Percentiles rank a stretch among this genome's conserved stretches.
Conservation (phyloP, 1,140 invertebrate genomes). For the Spodoptera frugiperda region DNA sequence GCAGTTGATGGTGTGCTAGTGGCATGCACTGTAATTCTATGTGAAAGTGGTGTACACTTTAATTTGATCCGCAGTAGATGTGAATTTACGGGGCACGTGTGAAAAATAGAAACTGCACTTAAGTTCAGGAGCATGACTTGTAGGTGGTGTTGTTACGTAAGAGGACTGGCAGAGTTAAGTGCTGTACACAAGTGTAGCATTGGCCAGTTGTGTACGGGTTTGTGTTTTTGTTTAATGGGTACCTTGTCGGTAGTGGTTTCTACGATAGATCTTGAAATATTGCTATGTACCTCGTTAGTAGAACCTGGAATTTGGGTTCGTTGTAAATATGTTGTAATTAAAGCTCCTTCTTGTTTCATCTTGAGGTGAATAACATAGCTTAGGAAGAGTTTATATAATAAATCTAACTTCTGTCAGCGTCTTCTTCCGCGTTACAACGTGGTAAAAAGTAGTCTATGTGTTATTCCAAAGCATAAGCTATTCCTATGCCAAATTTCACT, state of each 20-base stretch:
- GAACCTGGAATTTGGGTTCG: not conserved
- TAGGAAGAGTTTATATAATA: too few species aligned
- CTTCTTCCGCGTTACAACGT: too few species aligned
- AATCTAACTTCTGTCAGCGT: too few species aligned
- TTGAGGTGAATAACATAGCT: too few species aligned
- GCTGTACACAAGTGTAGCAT: not conserved
- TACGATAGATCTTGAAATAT: not conserved
- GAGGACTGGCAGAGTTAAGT: not conserved
- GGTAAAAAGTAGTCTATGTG: too few species aligned
- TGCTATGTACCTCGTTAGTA: too few species aligned
- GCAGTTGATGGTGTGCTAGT: conserved; percentile 7
- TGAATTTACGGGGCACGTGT: conserved; percentile 38
- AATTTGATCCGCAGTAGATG: conserved; percentile 42
- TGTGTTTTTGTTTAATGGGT: too few species aligned
- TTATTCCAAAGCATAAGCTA: too few species aligned
- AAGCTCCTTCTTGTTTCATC: too few species aligned
- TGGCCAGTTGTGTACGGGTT: not conserved
- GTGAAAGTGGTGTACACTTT: conserved; percentile 45
- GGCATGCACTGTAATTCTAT: conserved; percentile 38
- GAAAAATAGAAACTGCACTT: conserved; percentile 43
- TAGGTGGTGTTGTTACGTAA: conserved; percentile 8
- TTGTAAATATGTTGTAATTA: not conserved
- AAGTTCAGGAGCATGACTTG: conserved; percentile 37
- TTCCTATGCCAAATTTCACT: too few species aligned
- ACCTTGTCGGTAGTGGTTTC: not conserved